Percentiles rank a stretch among this genome's conserved stretches.
These are phyloP conservation scores for Percopsis transmontana DNA, from an alignment of 2,113 vertebrate genomes.

Conservation along the genomic window DNA sequence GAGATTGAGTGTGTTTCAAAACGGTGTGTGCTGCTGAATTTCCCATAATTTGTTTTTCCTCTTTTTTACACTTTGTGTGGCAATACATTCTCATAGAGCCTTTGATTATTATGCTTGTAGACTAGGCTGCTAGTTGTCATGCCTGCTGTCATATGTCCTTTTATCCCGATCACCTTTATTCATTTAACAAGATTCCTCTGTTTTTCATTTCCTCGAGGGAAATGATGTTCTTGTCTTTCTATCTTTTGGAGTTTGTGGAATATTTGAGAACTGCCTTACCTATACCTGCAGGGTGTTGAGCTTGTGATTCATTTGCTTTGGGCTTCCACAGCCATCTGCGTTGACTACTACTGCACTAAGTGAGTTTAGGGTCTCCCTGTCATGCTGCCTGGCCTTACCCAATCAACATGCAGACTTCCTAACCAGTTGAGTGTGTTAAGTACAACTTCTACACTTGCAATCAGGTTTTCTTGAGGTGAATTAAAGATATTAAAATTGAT, in stretches of 20 bases:
- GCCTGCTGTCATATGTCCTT: conserved; percentile 27
- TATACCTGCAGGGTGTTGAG: neutral
- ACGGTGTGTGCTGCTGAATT: neutral
- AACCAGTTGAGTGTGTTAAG: conserved; percentile 63
- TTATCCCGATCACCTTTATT: conserved; percentile 21
- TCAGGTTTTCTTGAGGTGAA: conserved; percentile 62
- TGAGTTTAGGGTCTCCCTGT: conserved; percentile 24
- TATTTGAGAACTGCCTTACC: conserved; percentile 29
- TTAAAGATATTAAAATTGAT: conserved; percentile 64
- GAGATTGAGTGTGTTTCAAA: conserved; percentile 15
- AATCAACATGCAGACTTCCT: conserved; percentile 39
- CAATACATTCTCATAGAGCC: conserved; percentile 11
- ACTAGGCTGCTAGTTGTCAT: conserved; percentile 20
- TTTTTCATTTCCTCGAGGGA: neutral
- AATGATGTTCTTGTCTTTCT: neutral
- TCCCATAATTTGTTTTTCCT: conserved; percentile 2
- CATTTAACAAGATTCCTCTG: neutral
- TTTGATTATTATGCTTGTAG: conserved; percentile 15
- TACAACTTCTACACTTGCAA: conserved; percentile 42
- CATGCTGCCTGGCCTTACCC: conserved; percentile 29
- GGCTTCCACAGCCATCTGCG: conserved; percentile 24
- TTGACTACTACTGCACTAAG: conserved; percentile 38
- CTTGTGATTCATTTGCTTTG: conserved; percentile 21
- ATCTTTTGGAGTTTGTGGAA: conserved; percentile 20
- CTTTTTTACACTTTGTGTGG: conserved; percentile 15